phyloP scores from a whole-genome alignment of 2,797 vertebrate species.

The Octomys mimax region DNA sequence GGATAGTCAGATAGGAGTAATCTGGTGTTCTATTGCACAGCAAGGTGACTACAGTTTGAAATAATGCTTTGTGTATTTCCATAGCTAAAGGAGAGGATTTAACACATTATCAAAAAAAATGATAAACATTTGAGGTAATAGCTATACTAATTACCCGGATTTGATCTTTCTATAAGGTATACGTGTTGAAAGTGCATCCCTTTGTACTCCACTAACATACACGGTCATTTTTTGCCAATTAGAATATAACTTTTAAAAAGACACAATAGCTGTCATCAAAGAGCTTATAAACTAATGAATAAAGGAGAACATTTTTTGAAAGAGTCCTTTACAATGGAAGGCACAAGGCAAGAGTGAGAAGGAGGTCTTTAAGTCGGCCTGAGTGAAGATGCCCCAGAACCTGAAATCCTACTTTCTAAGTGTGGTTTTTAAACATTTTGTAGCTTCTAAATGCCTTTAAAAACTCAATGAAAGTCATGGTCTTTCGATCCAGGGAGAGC shows the following conservation, averaged over 20 bases:
- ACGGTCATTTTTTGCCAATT: not conserved
- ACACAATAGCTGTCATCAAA: not conserved
- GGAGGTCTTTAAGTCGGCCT: too few species aligned
- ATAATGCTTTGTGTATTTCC: not conserved
- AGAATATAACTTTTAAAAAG: constrained; percentile 14
- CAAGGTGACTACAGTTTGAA: not conserved
- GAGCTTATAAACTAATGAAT: constrained; percentile 21
- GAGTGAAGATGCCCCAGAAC: not conserved
- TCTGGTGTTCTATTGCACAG: not conserved
- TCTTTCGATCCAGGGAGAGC: constrained; percentile 7
- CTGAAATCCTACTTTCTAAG: not conserved
- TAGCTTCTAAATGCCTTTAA: not conserved
- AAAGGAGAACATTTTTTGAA: not conserved
- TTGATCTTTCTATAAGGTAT: not conserved
- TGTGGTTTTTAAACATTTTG: not conserved
- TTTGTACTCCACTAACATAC: not conserved
- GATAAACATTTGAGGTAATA: not conserved
- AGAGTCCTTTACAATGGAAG: not conserved
- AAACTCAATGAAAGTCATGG: not conserved
- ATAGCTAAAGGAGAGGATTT: not conserved
- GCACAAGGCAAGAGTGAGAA: not conserved
- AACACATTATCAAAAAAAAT: not conserved
- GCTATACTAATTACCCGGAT: not conserved
- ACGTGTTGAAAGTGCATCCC: not conserved
- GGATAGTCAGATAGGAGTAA: not conserved